Evolutionary conservation across 2,113 vertebrate species (phyloP), one percentile per base, ranked within the genome.

Genomic region (Hyperoodon ampullatus): DNA sequence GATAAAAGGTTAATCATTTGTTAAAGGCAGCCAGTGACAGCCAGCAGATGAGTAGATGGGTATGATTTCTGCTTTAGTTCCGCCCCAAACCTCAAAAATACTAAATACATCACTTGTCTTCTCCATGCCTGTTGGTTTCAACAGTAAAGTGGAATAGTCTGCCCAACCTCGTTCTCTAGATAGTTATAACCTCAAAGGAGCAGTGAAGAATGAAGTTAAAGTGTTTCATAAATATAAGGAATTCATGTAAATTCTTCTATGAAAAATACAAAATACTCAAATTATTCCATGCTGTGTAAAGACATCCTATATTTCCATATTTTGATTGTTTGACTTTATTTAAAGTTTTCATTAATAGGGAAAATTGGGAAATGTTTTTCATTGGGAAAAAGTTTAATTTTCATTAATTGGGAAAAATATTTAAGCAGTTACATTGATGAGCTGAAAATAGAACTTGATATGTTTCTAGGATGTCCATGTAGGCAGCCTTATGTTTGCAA

Each of bases 241-340:
- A 78, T 83, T 58, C 16, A 28, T 78, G n/a, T 65, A 65, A 86
- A 77, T 84, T 60, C 23, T 72, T 66, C 24, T 81, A 10, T 63
- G 63, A 84, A 24, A 77, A 50, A 50, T 75, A 5, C 74, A 55
- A 89, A 84, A 66, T 71, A 39, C 23, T 77, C 30, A 78, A 53
- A 23, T 81, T 58, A 80, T 80, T 89, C 42, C n/a, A 61, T 85
- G 47, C 72, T 96, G 39, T 80, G 26, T 47, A 53, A 61, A 90
- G 65, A 18, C 63, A 55, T 47, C 61, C 24, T 83, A 3, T 19
- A 28, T 80, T 94, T 95, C 63, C 78, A 5, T 85, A 65, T 94
- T 95, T 89, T 89, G 44, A 81, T 71, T 91, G 35, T 58, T 72
- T 63, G 42, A 82, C 30, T 77, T 90, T 55, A 55, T 71, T 90